These are phyloP conservation scores for Nesidiocoris tenuis DNA, from an alignment of 2,888 invertebrate genomes.

Conservation along the genomic window DNA sequence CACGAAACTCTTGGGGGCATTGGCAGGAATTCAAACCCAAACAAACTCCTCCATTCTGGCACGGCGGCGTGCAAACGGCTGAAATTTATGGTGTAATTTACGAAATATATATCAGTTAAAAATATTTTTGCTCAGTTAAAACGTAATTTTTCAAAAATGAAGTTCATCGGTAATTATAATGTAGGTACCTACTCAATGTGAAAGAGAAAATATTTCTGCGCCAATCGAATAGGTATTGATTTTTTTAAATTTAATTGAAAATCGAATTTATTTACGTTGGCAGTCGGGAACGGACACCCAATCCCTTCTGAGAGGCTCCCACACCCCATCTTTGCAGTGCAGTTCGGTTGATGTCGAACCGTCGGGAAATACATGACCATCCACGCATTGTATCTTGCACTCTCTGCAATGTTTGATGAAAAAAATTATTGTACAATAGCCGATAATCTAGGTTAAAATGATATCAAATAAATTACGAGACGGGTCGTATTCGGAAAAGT, in stretches of 20 bases:
- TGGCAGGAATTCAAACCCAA: constrained; percentile 71
- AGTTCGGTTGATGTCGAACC: constrained; percentile 68
- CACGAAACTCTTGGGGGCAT: constrained; percentile 71
- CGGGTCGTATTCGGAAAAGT: no score
- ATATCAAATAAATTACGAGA: no score
- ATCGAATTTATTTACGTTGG: constrained; percentile 63
- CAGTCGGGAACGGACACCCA: constrained; percentile 69
- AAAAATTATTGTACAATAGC: no score
- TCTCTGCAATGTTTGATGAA: constrained; percentile 56
- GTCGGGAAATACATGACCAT: constrained; percentile 69
- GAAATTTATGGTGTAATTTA: no score
- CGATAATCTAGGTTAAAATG: no score
- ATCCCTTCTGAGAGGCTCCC: constrained; percentile 67
- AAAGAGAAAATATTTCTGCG: no score
- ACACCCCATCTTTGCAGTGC: constrained; percentile 68
- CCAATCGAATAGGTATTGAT: no score
- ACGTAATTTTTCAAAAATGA: background rate
- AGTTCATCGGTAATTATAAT: no score
- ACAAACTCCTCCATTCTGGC: constrained; percentile 80
- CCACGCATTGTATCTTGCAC: constrained; percentile 68
- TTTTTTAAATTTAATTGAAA: no score
- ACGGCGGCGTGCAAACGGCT: constrained; percentile 74
- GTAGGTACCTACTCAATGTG: no score
- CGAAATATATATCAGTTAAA: no score
- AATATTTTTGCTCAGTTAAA: constrained; percentile 20